These are phyloP conservation scores for Drosophila greeni DNA, from an alignment of 2,888 invertebrate genomes.

Conservation along the genomic window DNA sequence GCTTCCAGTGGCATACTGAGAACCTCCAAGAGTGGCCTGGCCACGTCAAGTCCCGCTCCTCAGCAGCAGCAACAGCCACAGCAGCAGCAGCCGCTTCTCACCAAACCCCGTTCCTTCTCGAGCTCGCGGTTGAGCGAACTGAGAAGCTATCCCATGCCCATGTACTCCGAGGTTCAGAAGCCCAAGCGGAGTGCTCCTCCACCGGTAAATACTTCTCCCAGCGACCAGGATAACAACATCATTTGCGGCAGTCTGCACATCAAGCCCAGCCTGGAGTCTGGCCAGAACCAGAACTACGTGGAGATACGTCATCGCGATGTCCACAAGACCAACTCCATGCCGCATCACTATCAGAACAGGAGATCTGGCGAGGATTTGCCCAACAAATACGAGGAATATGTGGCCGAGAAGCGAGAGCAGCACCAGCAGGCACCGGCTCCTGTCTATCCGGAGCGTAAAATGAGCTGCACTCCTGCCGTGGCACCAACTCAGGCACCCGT, in stretches of 20 bases:
- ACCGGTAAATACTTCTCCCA: conserved; percentile 24
- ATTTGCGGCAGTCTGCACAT: conserved; percentile 76
- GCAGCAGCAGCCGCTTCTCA: conserved; percentile 55
- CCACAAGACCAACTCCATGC: conserved; percentile 77
- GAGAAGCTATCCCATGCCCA: conserved; percentile 69
- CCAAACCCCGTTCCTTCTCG: conserved; percentile 77
- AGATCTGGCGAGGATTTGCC: conserved; percentile 71
- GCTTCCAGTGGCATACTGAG: conserved; percentile 70
- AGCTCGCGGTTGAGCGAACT: conserved; percentile 73
- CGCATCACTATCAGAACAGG: conserved; percentile 74
- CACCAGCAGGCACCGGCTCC: conserved; percentile 69
- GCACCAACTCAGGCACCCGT: conserved; percentile 56
- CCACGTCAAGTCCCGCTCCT: conserved; percentile 82
- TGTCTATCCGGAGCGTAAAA: conserved; percentile 74
- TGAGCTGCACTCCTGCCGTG: conserved; percentile 28
- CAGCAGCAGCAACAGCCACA: conserved; percentile 63
- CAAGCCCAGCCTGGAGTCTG: conserved; percentile 70
- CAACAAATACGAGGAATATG: conserved; percentile 78
- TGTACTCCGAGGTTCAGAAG: conserved; percentile 77
- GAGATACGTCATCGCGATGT: conserved; percentile 74
- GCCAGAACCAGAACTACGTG: conserved; percentile 64
- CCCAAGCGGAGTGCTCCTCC: conserved; percentile 56
- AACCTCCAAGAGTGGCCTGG: conserved; percentile 76
- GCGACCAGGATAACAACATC: conserved; percentile 64
- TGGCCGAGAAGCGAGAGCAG: conserved; percentile 75